Conservation (phyloP, 2,113 vertebrate genomes). For the Eidolon helvum region DNA sequence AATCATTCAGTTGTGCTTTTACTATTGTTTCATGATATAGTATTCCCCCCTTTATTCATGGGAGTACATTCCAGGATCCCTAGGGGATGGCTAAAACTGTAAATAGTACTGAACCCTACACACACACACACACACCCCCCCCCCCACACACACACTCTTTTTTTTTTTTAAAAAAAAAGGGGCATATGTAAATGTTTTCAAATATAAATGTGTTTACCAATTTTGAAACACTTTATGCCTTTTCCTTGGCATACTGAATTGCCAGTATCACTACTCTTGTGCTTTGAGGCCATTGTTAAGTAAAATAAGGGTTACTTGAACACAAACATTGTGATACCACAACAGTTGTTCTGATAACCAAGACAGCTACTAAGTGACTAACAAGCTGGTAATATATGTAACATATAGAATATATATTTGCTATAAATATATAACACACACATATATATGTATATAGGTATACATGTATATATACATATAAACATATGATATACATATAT, state of each 20-base stretch:
- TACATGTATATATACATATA: too few species aligned
- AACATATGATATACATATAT: too few species aligned
- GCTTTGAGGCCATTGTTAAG: neutral
- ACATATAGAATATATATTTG: too few species aligned
- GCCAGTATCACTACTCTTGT: neutral
- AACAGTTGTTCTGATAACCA: neutral
- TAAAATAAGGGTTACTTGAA: neutral
- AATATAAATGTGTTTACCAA: too few species aligned
- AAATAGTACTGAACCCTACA: neutral
- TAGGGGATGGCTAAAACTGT: neutral
- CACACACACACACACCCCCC: too few species aligned
- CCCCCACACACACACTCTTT: too few species aligned
- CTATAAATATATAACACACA: too few species aligned
- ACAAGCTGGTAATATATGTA: too few species aligned
- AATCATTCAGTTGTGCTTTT: neutral
- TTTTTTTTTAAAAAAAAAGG: too few species aligned
- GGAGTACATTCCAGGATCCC: neutral
- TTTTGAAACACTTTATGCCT: neutral
- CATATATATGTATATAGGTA: too few species aligned
- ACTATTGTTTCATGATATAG: neutral
- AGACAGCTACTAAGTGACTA: neutral
- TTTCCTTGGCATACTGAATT: neutral
- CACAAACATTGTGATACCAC: too few species aligned
- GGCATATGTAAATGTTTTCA: too few species aligned
- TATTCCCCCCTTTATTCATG: neutral